Base-by-base conservation (phyloP, 2,113 vertebrate genomes). In the Pelobates fuscus region DNA sequence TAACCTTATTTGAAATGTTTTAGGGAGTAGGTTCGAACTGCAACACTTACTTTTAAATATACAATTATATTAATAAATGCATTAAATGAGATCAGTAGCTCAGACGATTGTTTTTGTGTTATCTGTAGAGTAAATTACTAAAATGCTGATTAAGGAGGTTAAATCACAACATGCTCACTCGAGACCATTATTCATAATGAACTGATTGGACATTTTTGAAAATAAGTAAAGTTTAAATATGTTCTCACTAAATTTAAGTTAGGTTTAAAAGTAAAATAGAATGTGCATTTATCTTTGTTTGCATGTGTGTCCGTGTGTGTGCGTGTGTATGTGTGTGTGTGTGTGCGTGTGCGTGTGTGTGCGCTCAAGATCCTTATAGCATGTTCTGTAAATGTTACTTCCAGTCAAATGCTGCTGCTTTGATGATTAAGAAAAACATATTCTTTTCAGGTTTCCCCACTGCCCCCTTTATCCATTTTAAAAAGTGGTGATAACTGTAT, bases 1-100 rank as follows among this genome's bases (percentile, higher is more conserved):
- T 78, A 82, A 87, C 82, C 81, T 82, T 82, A 84, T 84, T 74
- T 79, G 84, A 85, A 86, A 83, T 82, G 81, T 87, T 82, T 83
- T 85, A 81, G 67, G 78, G 79, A 80, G 80, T 84, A 83, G 65
- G 59, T 77, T 70, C 65, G 77, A 84, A 84, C 79, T 82, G 82
- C 80, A 82, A 79, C 70, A 67, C 74, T 85, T 62, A 70, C 78
- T 84, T 81, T 83, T 81, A 82, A 80, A 85, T 83, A 85, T 82
- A 86, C 84, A 86, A 83, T 84, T 78, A 82, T 84, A 85, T 81
- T 82, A 82, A 85, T 84, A 82, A 79, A 80, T 82, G 64, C 78
- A 80, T 80, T 84, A 81, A 81, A 59, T 74, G 69, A 67, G 79
- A 84, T 52, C 63, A 78, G 78, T 80, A 89, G 75, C 80, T 85